Percentiles rank a stretch among this genome's conserved stretches.
Evolutionary conservation across 1,140 invertebrate genomes (phyloP).

Genomic region (Lasioglossum baleicum): DNA sequence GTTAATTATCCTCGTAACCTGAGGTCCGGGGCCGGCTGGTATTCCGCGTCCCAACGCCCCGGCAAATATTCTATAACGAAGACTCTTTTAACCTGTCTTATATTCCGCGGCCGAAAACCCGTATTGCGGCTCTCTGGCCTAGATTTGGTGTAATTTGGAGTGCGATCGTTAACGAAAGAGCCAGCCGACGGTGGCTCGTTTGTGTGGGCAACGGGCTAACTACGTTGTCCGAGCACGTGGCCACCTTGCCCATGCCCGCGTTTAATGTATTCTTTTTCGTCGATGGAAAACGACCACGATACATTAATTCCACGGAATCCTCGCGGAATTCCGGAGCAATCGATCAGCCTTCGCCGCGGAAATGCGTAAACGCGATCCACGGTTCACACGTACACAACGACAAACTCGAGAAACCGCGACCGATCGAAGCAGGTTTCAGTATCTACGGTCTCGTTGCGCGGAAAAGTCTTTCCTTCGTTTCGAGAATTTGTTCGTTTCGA

Average conservation of each 20-base stretch:
- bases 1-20: conserved; percentile 37
- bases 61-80: conserved; percentile 40
- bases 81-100: conserved; percentile 54
- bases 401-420: no score
- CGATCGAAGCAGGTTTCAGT: no score
- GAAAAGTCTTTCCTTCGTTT: no score
- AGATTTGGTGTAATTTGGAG: conserved; percentile 57
- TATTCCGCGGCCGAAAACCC: conserved; percentile 52
- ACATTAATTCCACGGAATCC: neutral
- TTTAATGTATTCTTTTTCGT: conserved; percentile 5
- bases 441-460: no score
- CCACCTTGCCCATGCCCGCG: no score
- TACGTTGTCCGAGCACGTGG: conserved; percentile 31
- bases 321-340: no score
- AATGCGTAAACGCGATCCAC: no score
- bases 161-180: conserved; percentile 63
- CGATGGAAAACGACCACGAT: neutral
- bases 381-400: no score
- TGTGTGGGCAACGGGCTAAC: conserved; percentile 24
- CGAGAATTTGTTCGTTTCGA: neutral
- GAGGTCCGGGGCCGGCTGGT: conserved; percentile 9
- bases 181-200: conserved; percentile 51
- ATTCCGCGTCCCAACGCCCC: conserved; percentile 13
- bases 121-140: conserved; percentile 61
- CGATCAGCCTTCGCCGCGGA: no score